A percentile compares a stretch with the other conserved stretches of the same genome.
Evolutionary conservation across 2,888 invertebrate genomes (phyloP).

Genomic region (Campaea margaritaria): DNA sequence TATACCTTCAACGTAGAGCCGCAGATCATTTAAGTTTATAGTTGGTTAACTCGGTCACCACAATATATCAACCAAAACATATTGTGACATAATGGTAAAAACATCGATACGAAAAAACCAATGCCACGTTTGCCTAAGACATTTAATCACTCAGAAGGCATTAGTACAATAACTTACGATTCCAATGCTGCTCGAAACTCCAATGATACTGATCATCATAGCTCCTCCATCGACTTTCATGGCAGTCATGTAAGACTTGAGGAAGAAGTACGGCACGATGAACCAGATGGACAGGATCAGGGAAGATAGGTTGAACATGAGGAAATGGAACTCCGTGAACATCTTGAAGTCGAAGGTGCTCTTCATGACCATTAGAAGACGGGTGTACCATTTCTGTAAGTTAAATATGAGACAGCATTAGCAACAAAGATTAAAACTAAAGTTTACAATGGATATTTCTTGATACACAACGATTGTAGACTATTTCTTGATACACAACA

Average conservation of each 20-base stretch:
- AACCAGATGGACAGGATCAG: slow-evolving; percentile 96
- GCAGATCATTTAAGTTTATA: too few relatives aligned
- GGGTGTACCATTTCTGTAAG: slow-evolving; percentile 90
- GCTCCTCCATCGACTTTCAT: slow-evolving; percentile 89
- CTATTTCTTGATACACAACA: too few relatives aligned
- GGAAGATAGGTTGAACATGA: slow-evolving; percentile 93
- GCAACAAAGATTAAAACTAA: too few relatives aligned
- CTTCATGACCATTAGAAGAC: slow-evolving; percentile 87
- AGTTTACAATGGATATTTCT: too few relatives aligned
- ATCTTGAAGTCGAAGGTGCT: slow-evolving; percentile 92
- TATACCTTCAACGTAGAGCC: too few relatives aligned
- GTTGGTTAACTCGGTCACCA: too few relatives aligned
- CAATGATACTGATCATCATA: slow-evolving; percentile 93
- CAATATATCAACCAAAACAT: too few relatives aligned
- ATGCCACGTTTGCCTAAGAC: too few relatives aligned
- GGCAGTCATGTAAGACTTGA: slow-evolving; percentile 86
- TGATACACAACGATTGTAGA: too few relatives aligned
- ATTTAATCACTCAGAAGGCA: background rate
- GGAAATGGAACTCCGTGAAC: slow-evolving; percentile 92
- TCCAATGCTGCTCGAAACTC: slow-evolving; percentile 94
- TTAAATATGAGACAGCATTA: slow-evolving; percentile 4
- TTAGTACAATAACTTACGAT: slow-evolving; percentile 85
- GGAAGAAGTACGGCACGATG: slow-evolving; percentile 96
- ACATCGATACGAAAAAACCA: too few relatives aligned
- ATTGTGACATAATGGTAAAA: too few relatives aligned